phyloP scores from a whole-genome alignment of 2,888 invertebrate genomes.

The Cosmia pyralina region DNA sequence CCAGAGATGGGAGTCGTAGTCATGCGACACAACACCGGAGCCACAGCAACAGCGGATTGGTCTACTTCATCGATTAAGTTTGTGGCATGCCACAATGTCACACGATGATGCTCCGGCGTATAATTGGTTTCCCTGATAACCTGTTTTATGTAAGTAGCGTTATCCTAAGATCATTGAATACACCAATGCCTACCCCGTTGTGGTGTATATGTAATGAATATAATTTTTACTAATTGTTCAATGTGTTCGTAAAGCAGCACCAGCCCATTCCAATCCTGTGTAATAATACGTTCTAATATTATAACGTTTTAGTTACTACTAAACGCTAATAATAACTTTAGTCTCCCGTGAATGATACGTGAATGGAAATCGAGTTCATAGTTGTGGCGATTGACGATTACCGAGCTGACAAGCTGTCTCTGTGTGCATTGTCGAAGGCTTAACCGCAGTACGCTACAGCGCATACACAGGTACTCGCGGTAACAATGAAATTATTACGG shows the following conservation, averaged over 20 bases:
- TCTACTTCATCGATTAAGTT: no score
- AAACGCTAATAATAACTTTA: slow-evolving; percentile 15
- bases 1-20: background rate
- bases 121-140: background rate
- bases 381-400: slow-evolving; percentile 32
- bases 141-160: background rate
- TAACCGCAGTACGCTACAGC: slow-evolving; percentile 25
- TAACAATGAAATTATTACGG: slow-evolving; percentile 46
- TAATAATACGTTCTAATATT: background rate
- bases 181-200: background rate
- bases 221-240: background rate
- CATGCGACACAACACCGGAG: no score
- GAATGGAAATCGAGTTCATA: slow-evolving; percentile 29
- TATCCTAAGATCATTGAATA: background rate
- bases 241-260: background rate
- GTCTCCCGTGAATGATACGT: slow-evolving; percentile 12
- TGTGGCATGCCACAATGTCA: no score
- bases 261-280: background rate
- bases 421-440: slow-evolving; percentile 23
- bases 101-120: no score
- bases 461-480: slow-evolving; percentile 18
- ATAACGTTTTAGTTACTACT: background rate
- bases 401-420: slow-evolving; percentile 36
- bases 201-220: background rate
- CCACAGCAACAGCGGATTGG: no score